Conservation (phyloP, 2,113 vertebrate genomes). For the Climacteris rufus region DNA sequence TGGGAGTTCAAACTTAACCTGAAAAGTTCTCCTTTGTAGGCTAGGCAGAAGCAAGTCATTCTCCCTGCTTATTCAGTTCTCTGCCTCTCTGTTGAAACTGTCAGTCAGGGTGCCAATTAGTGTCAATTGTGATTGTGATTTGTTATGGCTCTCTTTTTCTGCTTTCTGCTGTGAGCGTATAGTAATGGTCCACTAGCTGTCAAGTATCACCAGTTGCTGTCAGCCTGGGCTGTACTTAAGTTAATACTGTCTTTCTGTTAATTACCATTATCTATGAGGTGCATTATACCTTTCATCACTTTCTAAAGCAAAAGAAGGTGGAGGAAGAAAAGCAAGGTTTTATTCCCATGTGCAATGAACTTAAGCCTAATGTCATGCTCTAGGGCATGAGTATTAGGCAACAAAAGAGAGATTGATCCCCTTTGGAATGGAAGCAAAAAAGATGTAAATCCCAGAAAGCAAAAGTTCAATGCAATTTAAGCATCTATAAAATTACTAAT, state of each 20-base stretch:
- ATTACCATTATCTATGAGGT: not conserved
- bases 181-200: not conserved
- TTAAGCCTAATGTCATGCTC: not conserved
- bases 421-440: not conserved
- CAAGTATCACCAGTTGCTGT: not conserved
- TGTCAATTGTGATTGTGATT: not conserved
- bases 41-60: not conserved
- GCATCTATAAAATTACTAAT: not conserved
- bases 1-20: not conserved
- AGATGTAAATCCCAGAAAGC: not conserved
- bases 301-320: not conserved
- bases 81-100: not conserved
- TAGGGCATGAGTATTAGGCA: not conserved
- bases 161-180: not conserved
- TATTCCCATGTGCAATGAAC: not conserved
- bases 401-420: not conserved
- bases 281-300: not conserved
- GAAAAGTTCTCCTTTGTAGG: not conserved
- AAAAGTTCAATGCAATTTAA: not conserved
- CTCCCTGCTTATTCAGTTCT: not conserved
- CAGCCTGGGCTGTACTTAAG: not conserved
- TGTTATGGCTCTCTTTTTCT: not conserved
- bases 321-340: not conserved
- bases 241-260: not conserved
- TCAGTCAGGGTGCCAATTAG: conserved; percentile 22